Base-by-base conservation (phyloP, 2,888 invertebrate genomes). In the Xestia sexstrigata region DNA sequence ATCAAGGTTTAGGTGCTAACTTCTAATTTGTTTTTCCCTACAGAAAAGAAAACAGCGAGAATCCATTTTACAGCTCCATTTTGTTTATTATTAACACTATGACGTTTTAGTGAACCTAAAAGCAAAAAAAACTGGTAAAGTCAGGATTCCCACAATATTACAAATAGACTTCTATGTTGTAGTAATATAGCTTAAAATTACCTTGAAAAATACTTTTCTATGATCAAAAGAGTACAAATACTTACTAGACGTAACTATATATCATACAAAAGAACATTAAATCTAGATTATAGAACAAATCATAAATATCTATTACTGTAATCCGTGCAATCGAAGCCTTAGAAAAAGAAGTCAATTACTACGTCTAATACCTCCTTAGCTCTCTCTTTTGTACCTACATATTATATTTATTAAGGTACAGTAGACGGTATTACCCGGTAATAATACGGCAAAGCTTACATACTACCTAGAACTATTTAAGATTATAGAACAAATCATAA, bases 381-480 rank as follows among this genome's bases (percentile, higher is more conserved):
- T n/a, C n/a, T n/a, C n/a, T n/a, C 17, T 47, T 47, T 17, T 47
- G 47, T 47, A 47, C 47, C 47, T 47, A 47, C 17, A 47, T 17
- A 47, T 47, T 35, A 47, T 47, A 17, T 47, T 47, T 47, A 49
- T 49, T 6, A 26, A 58, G 58, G 17, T 60, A 6, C 35, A 65
- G 13, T 23, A 70, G 7, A 62, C 2, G 20, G 17, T 26, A 30
- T 35, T 70, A 35, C 13, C 20, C 6, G 17, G 2, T 6, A 9
- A 17, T 72, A 65, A 68, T 82, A 78, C 52, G 26, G 23, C 11
- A 73, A 67, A 83, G 74, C 67, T 13, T 45, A 45, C 45, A 45
- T 45, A 17, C 47, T 47, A 47, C 47, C 45, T 45, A 5, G 13
- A 15, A 45, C 45, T 47, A 47, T 17, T 47, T 15, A 45, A 13